Evolutionary conservation across 2,797 vertebrate genomes (phyloP), one percentile per base, ranked within the genome.

Genomic region (Crenichthys baileyi): DNA sequence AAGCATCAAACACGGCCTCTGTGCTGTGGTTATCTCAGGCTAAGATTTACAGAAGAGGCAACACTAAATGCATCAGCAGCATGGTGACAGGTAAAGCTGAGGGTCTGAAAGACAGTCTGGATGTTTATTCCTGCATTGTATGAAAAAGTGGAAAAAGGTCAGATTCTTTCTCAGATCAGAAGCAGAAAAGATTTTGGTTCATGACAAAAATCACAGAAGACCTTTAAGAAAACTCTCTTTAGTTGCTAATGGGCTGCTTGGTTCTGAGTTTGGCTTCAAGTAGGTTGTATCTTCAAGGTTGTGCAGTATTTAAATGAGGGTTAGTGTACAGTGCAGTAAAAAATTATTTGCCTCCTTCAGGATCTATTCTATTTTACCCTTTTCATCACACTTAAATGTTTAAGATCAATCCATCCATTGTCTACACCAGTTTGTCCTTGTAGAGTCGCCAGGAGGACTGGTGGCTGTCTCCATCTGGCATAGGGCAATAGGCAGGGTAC

Each of bases 51-150:
- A 77, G 78, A 82, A 63, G 36, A 67, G 4, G 8, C 18, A 41
- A 67, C 31, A 67, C 63, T 39, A 50, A 67, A 51, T 58, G 58
- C 76, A 75, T 73, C 76, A 79, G 11, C 65, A 70, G 70, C 78
- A 77, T 18, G 65, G 70, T 84, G 78, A 84, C 82, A 89, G 83
- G 41, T 87, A 46, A 84, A 56, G 55, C 68, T 75, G 3, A 39
- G 31, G 50, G 61, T 68, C 31, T 67, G 51, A 31, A 9, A 84
- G 70, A 41, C 36, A 76, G 72, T 50, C 70, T 20, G 58, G 13
- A 39, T 67, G 79, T 82, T 80, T 78, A 48, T 84, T 79, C 8
- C 70, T 20, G 18, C 48, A 29, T 79, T 82, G 80, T 39, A 87
- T 71, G 80, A 73, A 9, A 70, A 77, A 74, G 39, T 70, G 18